Evolutionary conservation across 2,888 invertebrate genomes (phyloP), one percentile per base, ranked within the genome.

Genomic region (Acrocyrtus sp.): DNA sequence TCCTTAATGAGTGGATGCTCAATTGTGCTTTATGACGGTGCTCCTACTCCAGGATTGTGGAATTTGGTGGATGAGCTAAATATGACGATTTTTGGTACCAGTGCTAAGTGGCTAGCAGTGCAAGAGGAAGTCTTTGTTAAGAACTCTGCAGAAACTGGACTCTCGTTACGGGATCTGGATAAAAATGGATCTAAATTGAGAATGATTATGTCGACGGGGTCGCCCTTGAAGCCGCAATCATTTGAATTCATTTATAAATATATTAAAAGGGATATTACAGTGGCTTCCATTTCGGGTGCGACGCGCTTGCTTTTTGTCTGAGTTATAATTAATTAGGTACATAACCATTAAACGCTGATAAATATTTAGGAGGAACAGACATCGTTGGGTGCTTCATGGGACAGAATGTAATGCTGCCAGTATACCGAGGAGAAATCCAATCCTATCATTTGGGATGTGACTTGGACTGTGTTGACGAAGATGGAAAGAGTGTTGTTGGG

Each of bases 351-450:
- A 34, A 48, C 56, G 15, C 29, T 51, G 41, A 29, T 27, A 10
- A 34, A 43, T 43, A 29, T 47, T 74, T 81, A 84, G 87, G 87
- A 67, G 88, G 88, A 2, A 88, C 88, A 4, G 88, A 88, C 81
- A 88, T 88, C 54, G 86, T 88, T 72, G 87, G 86, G 6, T 87
- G 87, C 81, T 88, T 88, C 82, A 72, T 72, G 72, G 88, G 88
- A 19, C 85, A 85, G 68, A 86, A 85, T 78, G 83, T 85, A 74
- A 85, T 83, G 19, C 81, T 86, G 12, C 87, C 87, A 2, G 87
- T 88, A 10, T 83, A 85, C 78, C 82, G 84, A 39, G 88, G 88
- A n/a, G 87, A 88, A 82, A 86, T 88, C 54, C 88, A 88, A 82
- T 83, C 85, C 27, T 82, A 84, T 45, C 82, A 85, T 69, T 83